A percentile compares a stretch with the other conserved stretches of the same genome.
Conservation (phyloP, 2,888 invertebrate genomes). For the Tachina fera region DNA sequence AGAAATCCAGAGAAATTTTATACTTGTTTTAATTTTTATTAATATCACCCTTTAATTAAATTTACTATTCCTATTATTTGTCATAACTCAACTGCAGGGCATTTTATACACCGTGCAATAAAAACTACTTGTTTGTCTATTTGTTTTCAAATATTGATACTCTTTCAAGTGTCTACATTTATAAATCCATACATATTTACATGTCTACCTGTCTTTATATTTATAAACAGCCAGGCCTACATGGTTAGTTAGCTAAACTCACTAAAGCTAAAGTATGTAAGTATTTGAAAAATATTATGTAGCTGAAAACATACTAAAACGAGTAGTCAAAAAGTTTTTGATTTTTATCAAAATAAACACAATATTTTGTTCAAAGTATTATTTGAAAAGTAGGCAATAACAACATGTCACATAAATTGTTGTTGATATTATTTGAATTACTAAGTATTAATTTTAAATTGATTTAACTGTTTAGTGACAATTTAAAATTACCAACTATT, state of each 20-base stretch:
- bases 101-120: background rate
- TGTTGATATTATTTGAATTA: constrained; percentile 62
- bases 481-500: constrained; percentile 30
- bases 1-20: too few species aligned
- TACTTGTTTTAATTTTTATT: background rate
- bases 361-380: constrained; percentile 24
- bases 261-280: constrained; percentile 1
- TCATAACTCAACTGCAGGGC: constrained; percentile 1
- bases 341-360: constrained; percentile 26
- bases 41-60: background rate
- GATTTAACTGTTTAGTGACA: constrained; percentile 52
- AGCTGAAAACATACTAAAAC: constrained; percentile 1
- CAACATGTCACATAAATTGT: constrained; percentile 54
- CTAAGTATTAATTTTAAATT: constrained; percentile 49
- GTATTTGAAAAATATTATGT: background rate
- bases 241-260: constrained; percentile 37
- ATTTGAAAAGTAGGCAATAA: constrained; percentile 38
- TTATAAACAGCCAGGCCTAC: constrained; percentile 12
- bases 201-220: background rate
- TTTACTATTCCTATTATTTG: background rate
- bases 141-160: constrained; percentile 34
- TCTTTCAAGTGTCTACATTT: background rate
- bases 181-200: background rate
- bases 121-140: constrained; percentile 49
- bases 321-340: constrained; percentile 22